A percentile compares a stretch with the other conserved stretches of the same genome.
Evolutionary conservation across 2,888 invertebrate genomes (phyloP).

Genomic region (Metacarcinus magister): DNA sequence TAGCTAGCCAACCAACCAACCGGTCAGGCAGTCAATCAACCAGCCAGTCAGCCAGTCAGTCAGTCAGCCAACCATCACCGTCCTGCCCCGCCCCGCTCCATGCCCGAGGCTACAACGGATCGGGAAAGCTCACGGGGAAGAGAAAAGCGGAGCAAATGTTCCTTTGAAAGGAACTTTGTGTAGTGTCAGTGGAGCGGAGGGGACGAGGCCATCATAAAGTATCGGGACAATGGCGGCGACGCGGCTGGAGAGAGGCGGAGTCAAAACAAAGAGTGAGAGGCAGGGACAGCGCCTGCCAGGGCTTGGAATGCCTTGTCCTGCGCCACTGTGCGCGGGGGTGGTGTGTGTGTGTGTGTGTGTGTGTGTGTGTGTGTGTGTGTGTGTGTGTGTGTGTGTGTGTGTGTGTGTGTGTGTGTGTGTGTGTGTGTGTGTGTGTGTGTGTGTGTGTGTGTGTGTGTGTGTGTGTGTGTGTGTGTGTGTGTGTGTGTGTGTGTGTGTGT

Average conservation of each 20-base stretch:
- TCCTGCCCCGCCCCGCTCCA: not conserved
- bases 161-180: conserved; percentile 64
- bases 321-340: not conserved
- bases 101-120: not conserved
- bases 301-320: not conserved
- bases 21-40: not conserved
- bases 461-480: conserved; percentile 51
- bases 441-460: not conserved
- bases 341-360: not conserved
- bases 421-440: conserved; percentile 52
- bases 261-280: conserved; percentile 58
- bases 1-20: no score
- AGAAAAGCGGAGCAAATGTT: conserved; percentile 58
- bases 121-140: not conserved
- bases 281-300: not conserved
- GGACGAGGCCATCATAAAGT: conserved; percentile 65
- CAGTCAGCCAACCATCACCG: not conserved
- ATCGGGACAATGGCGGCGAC: conserved; percentile 50
- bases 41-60: not conserved
- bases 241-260: conserved; percentile 40
- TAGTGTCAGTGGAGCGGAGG: conserved; percentile 69
- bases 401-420: conserved; percentile 45
- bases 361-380: conserved; percentile 53
- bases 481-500: conserved; percentile 51
- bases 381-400: conserved; percentile 54